These are phyloP conservation scores for Carassius carassius DNA, from an alignment of 2,113 vertebrate genomes.

Conservation along the genomic window DNA sequence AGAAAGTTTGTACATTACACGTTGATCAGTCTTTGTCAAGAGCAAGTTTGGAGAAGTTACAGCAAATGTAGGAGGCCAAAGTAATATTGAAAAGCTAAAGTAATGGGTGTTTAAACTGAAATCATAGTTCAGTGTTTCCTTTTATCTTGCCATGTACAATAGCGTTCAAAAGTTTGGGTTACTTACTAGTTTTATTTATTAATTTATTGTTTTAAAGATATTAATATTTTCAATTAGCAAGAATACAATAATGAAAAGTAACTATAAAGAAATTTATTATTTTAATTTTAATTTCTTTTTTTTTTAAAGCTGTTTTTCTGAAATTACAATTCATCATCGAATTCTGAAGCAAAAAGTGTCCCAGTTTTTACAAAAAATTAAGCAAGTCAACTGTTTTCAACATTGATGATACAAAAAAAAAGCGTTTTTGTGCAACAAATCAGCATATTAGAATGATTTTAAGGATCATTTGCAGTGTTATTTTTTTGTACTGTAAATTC, in stretches of 20 bases:
- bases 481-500: background rate
- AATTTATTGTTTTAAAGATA: background rate
- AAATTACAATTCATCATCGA: too few species aligned
- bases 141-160: background rate
- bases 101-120: background rate
- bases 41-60: background rate
- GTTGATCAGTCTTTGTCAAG: background rate
- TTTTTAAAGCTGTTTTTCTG: too few species aligned
- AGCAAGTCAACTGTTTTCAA: too few species aligned
- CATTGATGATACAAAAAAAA: too few species aligned
- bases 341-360: too few species aligned
- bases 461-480: background rate
- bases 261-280: background rate
- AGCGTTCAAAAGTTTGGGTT: background rate
- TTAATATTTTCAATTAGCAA: background rate
- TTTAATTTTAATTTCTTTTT: too few species aligned
- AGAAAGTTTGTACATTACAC: background rate
- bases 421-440: background rate
- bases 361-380: too few species aligned
- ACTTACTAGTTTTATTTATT: background rate
- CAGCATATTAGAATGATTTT: background rate
- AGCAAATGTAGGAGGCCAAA: background rate
- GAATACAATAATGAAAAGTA: background rate
- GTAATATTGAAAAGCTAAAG: background rate
- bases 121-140: background rate